Percentiles rank a stretch among this genome's conserved stretches.
Conservation (phyloP, 2,888 invertebrate species). For the Drosophila emarginata region DNA sequence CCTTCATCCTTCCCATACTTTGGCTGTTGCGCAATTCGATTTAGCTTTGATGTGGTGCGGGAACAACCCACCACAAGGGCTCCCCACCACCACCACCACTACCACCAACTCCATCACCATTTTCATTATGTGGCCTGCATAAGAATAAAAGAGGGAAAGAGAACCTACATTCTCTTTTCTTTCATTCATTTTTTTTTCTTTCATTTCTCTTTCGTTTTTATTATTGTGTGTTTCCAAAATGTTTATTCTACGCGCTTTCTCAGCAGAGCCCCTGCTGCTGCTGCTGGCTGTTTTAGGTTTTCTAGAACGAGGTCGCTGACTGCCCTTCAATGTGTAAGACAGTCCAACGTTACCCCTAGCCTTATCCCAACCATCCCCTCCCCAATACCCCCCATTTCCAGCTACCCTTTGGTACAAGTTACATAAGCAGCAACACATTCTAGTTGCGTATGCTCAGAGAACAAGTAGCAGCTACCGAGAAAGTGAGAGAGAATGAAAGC, state of each 20-base stretch:
- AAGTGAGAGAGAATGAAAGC: not conserved
- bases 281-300: constrained; percentile 49
- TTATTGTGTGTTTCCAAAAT: constrained; percentile 50
- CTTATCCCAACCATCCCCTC: not conserved
- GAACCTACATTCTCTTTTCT: constrained; percentile 41
- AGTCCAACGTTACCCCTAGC: not conserved
- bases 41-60: constrained; percentile 65
- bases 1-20: not conserved
- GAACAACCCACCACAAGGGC: constrained; percentile 8
- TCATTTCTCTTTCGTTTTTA: constrained; percentile 24
- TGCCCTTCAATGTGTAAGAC: constrained; percentile 65
- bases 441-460: constrained; percentile 54
- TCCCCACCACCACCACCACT: constrained; percentile 10
- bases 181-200: constrained; percentile 11
- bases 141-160: not conserved
- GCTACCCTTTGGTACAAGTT: constrained; percentile 50
- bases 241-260: constrained; percentile 55
- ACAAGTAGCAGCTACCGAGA: constrained; percentile 1
- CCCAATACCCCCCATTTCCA: not conserved
- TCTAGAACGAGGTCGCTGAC: constrained; percentile 79
- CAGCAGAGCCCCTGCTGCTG: not conserved
- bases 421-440: constrained; percentile 60
- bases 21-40: constrained; percentile 70
- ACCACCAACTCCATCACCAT: constrained; percentile 43
- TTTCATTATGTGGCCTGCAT: constrained; percentile 29